Conservation (phyloP, 2,888 invertebrate species). For the Iphiclides podalirius region DNA sequence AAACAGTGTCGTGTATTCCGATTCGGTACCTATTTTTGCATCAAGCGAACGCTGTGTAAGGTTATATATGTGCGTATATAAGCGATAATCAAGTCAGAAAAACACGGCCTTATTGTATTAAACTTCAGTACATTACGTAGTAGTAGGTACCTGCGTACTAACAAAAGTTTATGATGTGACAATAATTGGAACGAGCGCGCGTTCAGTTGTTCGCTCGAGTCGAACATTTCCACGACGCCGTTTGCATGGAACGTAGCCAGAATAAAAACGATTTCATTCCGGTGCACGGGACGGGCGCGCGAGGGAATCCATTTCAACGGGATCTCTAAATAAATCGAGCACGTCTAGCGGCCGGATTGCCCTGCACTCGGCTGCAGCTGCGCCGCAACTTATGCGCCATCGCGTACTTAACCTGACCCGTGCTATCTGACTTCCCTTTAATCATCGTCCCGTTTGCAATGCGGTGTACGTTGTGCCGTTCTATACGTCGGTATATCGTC, state of each 20-base stretch:
- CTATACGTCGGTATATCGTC: no score
- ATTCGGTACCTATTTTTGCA: no score
- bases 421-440: slow-evolving; percentile 32
- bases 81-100: no score
- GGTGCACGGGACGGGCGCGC: slow-evolving; percentile 16
- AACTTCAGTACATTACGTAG: no score
- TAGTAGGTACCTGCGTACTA: no score
- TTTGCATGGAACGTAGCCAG: slow-evolving; percentile 6
- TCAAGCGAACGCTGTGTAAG: no score
- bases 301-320: slow-evolving; percentile 41
- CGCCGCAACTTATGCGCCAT: slow-evolving; percentile 43
- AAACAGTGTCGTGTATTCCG: no score
- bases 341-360: slow-evolving; percentile 44
- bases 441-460: slow-evolving; percentile 19
- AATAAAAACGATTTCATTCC: slow-evolving; percentile 16
- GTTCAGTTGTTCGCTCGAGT: no score
- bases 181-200: no score
- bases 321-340: slow-evolving; percentile 42
- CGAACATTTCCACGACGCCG: background rate
- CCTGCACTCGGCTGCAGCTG: slow-evolving; percentile 39
- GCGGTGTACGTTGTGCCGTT: slow-evolving; percentile 19
- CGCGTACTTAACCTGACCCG: slow-evolving; percentile 29
- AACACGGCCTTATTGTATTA: no score
- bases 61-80: no score
- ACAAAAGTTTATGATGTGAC: no score